A percentile compares a stretch with the other conserved stretches of the same genome.
phyloP scores from a whole-genome alignment of 2,888 invertebrate species.

The Heteropelma amictum region DNA sequence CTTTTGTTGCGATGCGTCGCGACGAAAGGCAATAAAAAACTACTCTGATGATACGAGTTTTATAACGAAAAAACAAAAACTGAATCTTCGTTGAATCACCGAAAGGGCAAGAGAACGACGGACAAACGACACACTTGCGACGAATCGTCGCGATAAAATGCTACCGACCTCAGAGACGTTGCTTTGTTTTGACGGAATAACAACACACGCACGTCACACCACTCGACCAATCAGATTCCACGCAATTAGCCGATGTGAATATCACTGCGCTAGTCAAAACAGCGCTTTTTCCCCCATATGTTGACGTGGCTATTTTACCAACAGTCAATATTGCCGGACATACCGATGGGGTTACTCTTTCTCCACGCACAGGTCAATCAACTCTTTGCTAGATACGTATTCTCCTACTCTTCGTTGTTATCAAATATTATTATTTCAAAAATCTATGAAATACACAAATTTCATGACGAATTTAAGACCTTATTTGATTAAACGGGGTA shows the following conservation, averaged over 20 bases:
- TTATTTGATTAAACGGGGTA: too few relatives aligned
- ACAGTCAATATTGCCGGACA: constrained; percentile 10
- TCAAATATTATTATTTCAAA: too few relatives aligned
- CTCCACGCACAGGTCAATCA: not conserved
- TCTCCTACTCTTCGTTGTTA: too few relatives aligned
- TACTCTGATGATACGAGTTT: not conserved
- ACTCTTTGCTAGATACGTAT: too few relatives aligned
- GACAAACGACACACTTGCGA: constrained; percentile 61
- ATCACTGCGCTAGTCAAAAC: constrained; percentile 49
- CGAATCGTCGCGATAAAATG: constrained; percentile 68
- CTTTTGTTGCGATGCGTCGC: not conserved
- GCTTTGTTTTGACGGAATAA: constrained; percentile 76
- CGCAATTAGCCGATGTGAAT: constrained; percentile 60
- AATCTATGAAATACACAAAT: too few relatives aligned
- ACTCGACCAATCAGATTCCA: constrained; percentile 62
- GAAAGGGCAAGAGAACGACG: constrained; percentile 29
- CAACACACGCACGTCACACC: constrained; percentile 69
- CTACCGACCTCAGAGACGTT: constrained; percentile 60
- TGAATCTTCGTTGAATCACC: not conserved
- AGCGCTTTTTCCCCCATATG: not conserved
- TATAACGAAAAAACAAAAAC: not conserved
- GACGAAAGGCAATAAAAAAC: not conserved
- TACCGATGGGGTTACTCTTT: too few relatives aligned
- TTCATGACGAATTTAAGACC: too few relatives aligned
- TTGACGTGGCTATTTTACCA: not conserved